Evolutionary conservation across 1,140 invertebrate species (phyloP), one percentile per base, ranked within the genome.

Genomic region (Diabrotica virgifera): DNA sequence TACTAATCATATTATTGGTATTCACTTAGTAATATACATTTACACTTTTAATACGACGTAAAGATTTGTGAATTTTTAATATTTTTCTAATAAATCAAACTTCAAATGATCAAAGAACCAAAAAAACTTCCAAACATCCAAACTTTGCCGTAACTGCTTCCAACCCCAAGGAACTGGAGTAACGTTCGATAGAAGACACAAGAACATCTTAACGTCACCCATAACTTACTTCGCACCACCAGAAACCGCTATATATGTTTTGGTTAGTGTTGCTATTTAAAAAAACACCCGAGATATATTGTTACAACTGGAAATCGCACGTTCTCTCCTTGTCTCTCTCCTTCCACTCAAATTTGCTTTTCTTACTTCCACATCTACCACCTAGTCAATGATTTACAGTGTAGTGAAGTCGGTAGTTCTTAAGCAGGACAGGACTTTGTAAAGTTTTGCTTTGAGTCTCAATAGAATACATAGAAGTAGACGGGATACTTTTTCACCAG

Each of bases 181-280:
- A 60, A 46, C 59, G 59, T 60, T 60, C 59, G 59, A 60, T 60
- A 60, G n/a, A 60, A 60, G 59, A 60, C 50, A 52, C 59, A 60
- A 60, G 59, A 60, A 60, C 59, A 51, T 60, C 59, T 60, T 60
- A 60, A 60, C 59, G 59, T 60, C 59, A 54, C 59, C 64, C 60
- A 66, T 66, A 66, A 66, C 64, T 66, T 66, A 62, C 40, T 59
- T 63, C 66, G 62, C 63, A 67, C 62, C 68, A 66, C 55, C 65
- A 67, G 62, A 67, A 70, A 70, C 68, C 65, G 65, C 65, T 70
- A 70, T 70, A 70, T 67, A 67, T 70, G 68, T 70, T 70, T 70
- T 66, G 68, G 68, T 70, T 70, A 67, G 62, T 59, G 60, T 66
- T 62, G 61, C 62, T 64, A 60, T 65, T 69, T 66, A 62, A 66